Base-by-base conservation (phyloP, 2,797 vertebrate genomes). In the Psittacula echo region DNA sequence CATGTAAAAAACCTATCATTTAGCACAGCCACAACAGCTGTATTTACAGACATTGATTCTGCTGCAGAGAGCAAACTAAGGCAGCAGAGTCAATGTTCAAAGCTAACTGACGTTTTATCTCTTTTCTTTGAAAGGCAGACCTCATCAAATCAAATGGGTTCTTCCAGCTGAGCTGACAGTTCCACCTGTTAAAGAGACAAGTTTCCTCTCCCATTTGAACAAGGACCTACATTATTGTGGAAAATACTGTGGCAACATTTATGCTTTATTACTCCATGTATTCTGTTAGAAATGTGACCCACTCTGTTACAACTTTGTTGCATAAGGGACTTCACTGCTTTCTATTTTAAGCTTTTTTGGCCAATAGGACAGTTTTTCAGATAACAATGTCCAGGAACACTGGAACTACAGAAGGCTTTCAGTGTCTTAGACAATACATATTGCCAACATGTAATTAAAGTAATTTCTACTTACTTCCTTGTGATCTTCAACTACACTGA, bases 401-500 rank as follows among this genome's bases (percentile, higher is more conserved):
- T 23, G 11, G 2, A 41, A 66, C 37, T 78, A 39, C 6, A 11
- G 9, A 67, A 68, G 15, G 44, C 21, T 82, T 81, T 7, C 21
- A 91, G 30, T 15, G 39, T 70, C 58, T 92, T 29, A 39, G 13
- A 77, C 24, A 48, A 81, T 5, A 50, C 1, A 2, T 27, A 45
- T 4, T n/a, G 39, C 34, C 72, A 37, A 34, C 23, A 60, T 8
- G 10, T 37, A 60, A 58, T 87, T 54, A 42, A 47, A 47, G 21
- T 47, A 11, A 32, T 68, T 80, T 85, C 75, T 77, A 85, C 98
- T 98, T 83, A 99, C 99, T 98, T 99, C 99, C 97, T 99, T 99
- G 97, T 99, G 99, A 97, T 99, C 99, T 98, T 99, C 99, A 97
- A 99, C 99, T 87, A 99, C 99, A 96, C 99, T 99, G 56, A 99